These are phyloP conservation scores for Lithophane ornitopus DNA, from an alignment of 2,888 invertebrate genomes.

Conservation along the genomic window DNA sequence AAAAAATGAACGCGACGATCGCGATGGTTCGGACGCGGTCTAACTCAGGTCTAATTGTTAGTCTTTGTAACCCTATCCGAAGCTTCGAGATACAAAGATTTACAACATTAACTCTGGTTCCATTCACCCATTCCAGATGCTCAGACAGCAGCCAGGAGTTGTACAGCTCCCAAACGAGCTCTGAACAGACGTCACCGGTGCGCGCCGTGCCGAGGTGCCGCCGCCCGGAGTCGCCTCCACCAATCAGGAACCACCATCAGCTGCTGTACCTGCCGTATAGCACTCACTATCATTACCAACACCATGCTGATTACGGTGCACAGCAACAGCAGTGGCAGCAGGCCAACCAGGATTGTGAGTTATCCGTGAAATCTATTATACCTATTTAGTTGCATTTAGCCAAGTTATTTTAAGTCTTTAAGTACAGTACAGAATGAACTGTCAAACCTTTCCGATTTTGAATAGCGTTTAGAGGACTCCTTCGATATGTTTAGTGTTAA, in stretches of 20 bases:
- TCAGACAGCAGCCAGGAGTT: slow-evolving; percentile 88
- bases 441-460: neutral
- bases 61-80: neutral
- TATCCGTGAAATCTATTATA: neutral
- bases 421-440: no score
- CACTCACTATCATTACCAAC: slow-evolving; percentile 84
- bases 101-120: slow-evolving; percentile 15
- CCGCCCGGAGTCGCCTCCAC: slow-evolving; percentile 93
- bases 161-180: slow-evolving; percentile 87
- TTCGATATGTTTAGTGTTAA: neutral
- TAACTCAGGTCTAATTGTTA: no score
- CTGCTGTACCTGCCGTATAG: slow-evolving; percentile 93
- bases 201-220: slow-evolving; percentile 81
- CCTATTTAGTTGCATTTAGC: neutral
- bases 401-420: neutral
- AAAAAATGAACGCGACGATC: no score
- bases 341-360: slow-evolving; percentile 81
- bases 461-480: neutral
- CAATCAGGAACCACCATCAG: slow-evolving; percentile 92
- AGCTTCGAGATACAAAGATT: slow-evolving; percentile 1
- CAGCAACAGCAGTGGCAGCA: slow-evolving; percentile 76
- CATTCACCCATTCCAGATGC: slow-evolving; percentile 75
- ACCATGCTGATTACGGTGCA: slow-evolving; percentile 77
- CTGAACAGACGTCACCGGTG: slow-evolving; percentile 87
- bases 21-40: no score